Percentiles rank a stretch among this genome's conserved stretches.
These are phyloP conservation scores for Drosophila guanche DNA, from an alignment of 1,140 invertebrate species.

Conservation along the genomic window DNA sequence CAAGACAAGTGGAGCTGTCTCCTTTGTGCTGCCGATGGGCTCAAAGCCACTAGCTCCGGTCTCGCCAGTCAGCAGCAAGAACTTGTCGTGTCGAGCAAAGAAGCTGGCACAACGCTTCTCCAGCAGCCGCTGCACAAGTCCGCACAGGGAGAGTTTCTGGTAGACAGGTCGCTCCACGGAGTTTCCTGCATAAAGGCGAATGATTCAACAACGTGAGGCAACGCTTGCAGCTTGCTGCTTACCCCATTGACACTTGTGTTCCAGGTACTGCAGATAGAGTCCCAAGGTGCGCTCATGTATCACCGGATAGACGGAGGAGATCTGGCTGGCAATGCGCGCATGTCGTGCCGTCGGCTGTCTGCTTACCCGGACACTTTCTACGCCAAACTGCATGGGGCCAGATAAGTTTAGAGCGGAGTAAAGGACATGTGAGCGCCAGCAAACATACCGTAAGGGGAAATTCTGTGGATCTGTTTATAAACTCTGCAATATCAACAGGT, in stretches of 20 bases:
- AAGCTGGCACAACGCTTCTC: constrained; percentile 85
- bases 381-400: constrained; percentile 34
- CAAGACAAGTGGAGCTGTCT: constrained; percentile 83
- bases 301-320: constrained; percentile 69
- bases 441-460: constrained; percentile 55
- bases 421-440: neutral
- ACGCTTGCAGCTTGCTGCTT: constrained; percentile 18
- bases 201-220: neutral
- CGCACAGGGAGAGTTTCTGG: constrained; percentile 65
- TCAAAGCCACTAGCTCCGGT: constrained; percentile 84
- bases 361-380: constrained; percentile 53
- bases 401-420: no score
- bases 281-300: constrained; percentile 75
- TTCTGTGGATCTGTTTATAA: constrained; percentile 28
- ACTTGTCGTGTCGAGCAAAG: constrained; percentile 81
- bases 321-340: constrained; percentile 29
- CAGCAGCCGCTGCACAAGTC: constrained; percentile 85
- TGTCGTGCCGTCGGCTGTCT: constrained; percentile 32
- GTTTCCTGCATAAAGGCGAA: constrained; percentile 47
- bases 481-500: neutral
- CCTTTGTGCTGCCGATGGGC: constrained; percentile 83
- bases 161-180: constrained; percentile 60
- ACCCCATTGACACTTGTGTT: constrained; percentile 74
- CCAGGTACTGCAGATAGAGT: constrained; percentile 71
- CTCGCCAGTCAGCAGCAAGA: constrained; percentile 83